Percentiles rank a stretch among this genome's conserved stretches.
Conservation (phyloP, 2,113 vertebrate genomes). For the Pagrus major region DNA sequence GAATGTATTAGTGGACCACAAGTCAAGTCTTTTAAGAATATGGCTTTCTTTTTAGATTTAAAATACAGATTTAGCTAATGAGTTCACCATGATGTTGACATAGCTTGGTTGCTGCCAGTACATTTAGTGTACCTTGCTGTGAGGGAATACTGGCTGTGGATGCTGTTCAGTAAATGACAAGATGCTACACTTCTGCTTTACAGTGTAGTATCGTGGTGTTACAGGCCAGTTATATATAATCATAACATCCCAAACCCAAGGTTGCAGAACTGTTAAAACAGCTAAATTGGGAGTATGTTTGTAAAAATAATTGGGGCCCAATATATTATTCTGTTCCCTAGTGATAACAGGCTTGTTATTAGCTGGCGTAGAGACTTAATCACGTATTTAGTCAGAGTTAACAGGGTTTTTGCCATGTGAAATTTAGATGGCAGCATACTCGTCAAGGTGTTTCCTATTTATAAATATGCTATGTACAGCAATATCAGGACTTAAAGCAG, state of each 20-base stretch:
- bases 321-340: conserved; percentile 15
- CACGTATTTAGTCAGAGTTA: conserved; percentile 32
- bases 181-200: not conserved
- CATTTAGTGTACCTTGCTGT: not conserved
- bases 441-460: conserved; percentile 46
- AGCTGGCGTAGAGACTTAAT: conserved; percentile 15
- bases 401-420: conserved; percentile 26
- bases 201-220: not conserved
- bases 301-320: conserved; percentile 34
- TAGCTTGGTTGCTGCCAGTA: not conserved
- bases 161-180: not conserved
- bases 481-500: conserved; percentile 28
- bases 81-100: conserved; percentile 1
- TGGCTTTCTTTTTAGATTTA: not conserved
- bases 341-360: conserved; percentile 36
- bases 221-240: conserved; percentile 11
- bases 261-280: conserved; percentile 18
- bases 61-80: not conserved
- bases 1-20: not conserved
- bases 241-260: conserved; percentile 15
- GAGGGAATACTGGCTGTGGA: not conserved
- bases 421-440: conserved; percentile 21
- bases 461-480: conserved; percentile 26
- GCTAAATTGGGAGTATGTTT: conserved; percentile 24
- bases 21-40: not conserved